Conservation (phyloP, 2,888 invertebrate species). For the Osmoderma eremita region DNA sequence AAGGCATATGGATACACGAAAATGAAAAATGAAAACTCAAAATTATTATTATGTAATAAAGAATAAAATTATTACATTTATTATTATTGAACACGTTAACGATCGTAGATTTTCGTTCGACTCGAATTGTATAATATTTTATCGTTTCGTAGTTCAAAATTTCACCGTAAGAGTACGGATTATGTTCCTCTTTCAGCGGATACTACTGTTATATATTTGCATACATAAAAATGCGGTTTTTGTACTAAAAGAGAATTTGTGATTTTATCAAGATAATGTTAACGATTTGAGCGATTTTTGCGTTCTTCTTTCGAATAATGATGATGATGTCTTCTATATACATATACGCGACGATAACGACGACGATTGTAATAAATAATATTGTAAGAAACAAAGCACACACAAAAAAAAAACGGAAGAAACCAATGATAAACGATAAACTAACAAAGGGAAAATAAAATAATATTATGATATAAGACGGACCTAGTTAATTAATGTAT, state of each 20-base stretch:
- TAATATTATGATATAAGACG: conserved; percentile 24
- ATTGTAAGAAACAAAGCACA: too few relatives aligned
- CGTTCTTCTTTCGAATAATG: conserved; percentile 18
- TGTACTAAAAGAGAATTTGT: conserved; percentile 19
- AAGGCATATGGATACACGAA: conserved; percentile 18
- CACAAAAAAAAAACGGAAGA: neutral
- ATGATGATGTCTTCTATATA: conserved; percentile 25
- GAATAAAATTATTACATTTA: neutral
- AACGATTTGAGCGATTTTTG: conserved; percentile 10
- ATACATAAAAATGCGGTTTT: conserved; percentile 28
- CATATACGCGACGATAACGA: conserved; percentile 9
- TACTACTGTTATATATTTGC: conserved; percentile 7
- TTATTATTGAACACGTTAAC: conserved; percentile 20
- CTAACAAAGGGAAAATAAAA: conserved; percentile 3
- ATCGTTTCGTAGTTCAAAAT: conserved; percentile 54
- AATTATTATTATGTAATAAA: conserved; percentile 25
- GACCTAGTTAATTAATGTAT: conserved; percentile 33
- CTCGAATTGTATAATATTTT: conserved; percentile 31
- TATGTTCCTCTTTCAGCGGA: conserved; percentile 61
- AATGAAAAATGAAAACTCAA: conserved; percentile 3
- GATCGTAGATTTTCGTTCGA: conserved; percentile 21
- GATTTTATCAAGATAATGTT: conserved; percentile 4
- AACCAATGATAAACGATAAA: neutral
- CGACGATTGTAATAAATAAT: conserved; percentile 4
- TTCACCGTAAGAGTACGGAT: conserved; percentile 62